These are phyloP conservation scores for Hyposoter dolosus DNA, from an alignment of 2,888 invertebrate genomes.

Conservation along the genomic window DNA sequence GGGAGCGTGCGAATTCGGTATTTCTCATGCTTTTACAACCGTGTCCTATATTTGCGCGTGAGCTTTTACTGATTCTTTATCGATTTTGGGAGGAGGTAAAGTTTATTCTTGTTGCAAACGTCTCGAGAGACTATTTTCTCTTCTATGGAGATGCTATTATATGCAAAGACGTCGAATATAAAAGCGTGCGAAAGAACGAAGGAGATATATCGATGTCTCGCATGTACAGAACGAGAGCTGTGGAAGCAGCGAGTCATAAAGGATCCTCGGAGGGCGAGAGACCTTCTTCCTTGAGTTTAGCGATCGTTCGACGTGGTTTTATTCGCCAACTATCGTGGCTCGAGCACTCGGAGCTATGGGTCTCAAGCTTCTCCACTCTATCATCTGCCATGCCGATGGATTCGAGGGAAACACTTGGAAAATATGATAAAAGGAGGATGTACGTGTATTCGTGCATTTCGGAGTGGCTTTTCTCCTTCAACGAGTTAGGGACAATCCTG, in stretches of 20 bases:
- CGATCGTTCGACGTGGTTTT: constrained; percentile 65
- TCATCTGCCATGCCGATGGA: constrained; percentile 51
- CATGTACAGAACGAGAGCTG: constrained; percentile 3
- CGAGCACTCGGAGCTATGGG: constrained; percentile 38
- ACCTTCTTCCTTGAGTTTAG: constrained; percentile 54
- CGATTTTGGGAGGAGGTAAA: constrained; percentile 4
- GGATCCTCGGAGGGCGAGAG: constrained; percentile 49
- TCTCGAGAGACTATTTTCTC: constrained; percentile 27
- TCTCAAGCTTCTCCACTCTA: constrained; percentile 27
- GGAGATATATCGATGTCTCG: constrained; percentile 31
- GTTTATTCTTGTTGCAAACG: constrained; percentile 44
- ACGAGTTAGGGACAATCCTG: constrained; percentile 58
- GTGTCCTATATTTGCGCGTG: neutral
- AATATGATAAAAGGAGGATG: constrained; percentile 28
- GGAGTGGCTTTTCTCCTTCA: constrained; percentile 16
- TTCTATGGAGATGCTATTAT: constrained; percentile 51
- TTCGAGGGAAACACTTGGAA: constrained; percentile 57
- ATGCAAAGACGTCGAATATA: constrained; percentile 67
- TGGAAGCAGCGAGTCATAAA: constrained; percentile 56
- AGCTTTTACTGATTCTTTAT: constrained; percentile 45
- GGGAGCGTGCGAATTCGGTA: constrained; percentile 60
- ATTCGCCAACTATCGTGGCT: constrained; percentile 57
- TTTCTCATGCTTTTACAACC: constrained; percentile 46
- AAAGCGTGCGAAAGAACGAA: constrained; percentile 61
- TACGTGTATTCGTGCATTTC: constrained; percentile 9